These are phyloP conservation scores for Hetaerina titia DNA, from an alignment of 2,888 invertebrate species.

Conservation along the genomic window DNA sequence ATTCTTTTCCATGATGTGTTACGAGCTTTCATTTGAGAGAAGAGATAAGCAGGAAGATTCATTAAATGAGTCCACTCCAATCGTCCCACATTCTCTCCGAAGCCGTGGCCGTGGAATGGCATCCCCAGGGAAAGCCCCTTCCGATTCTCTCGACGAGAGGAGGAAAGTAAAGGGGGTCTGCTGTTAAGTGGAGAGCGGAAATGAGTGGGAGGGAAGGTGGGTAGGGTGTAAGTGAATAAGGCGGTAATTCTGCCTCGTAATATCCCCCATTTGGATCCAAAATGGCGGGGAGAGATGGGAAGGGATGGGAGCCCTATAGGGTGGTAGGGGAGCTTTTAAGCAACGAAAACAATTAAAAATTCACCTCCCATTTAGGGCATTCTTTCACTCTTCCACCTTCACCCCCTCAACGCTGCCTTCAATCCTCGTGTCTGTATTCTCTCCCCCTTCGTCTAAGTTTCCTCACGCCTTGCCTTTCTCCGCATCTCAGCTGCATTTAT, in stretches of 20 bases:
- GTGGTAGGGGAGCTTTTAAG: constrained; percentile 10
- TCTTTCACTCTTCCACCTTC: not conserved
- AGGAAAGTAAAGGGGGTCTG: not conserved
- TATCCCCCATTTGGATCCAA: constrained; percentile 2
- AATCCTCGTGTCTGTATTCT: not conserved
- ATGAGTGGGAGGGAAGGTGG: not conserved
- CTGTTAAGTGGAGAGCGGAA: not conserved
- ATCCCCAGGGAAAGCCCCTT: not conserved
- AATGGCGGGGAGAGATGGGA: not conserved
- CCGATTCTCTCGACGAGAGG: not conserved
- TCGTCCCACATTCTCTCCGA: not conserved
- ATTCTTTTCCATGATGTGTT: too few relatives aligned
- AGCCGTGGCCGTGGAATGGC: not conserved
- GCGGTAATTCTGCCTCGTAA: not conserved
- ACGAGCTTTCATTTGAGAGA: not conserved
- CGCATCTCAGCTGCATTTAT: not conserved
- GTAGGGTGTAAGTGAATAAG: not conserved
- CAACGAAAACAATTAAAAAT: constrained; percentile 57
- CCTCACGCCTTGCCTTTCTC: not conserved
- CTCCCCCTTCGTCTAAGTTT: not conserved
- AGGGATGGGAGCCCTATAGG: not conserved
- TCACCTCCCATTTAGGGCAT: not conserved
- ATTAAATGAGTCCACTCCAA: not conserved
- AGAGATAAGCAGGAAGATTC: not conserved
- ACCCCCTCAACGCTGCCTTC: not conserved